Evolutionary conservation across 2,797 vertebrate genomes (phyloP).

Genomic region (Podarcis siculus): DNA sequence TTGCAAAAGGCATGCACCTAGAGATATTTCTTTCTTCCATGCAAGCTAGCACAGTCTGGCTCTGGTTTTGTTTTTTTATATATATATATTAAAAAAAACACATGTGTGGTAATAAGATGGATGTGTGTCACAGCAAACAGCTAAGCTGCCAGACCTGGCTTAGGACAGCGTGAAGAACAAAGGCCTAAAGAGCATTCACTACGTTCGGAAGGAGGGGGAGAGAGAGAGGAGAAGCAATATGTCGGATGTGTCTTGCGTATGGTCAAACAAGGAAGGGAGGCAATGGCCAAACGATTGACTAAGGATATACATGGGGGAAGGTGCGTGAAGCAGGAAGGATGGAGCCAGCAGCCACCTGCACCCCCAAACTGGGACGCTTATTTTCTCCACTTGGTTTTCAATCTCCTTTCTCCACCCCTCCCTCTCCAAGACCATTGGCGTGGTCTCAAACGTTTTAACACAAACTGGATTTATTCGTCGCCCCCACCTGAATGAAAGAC

Average conservation of each 20-base stretch:
- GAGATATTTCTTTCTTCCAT: constrained; percentile 31
- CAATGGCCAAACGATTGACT: constrained; percentile 57
- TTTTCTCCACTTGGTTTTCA: background rate
- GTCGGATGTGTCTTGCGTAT: constrained; percentile 2
- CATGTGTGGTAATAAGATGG: constrained; percentile 58
- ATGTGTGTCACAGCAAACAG: constrained; percentile 74
- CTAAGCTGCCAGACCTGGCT: constrained; percentile 66
- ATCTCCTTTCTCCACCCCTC: background rate
- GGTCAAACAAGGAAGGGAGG: constrained; percentile 48
- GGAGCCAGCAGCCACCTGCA: constrained; percentile 26
- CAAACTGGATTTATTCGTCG: constrained; percentile 53
- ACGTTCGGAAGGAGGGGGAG: constrained; percentile 30
- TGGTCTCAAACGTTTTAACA: constrained; percentile 10
- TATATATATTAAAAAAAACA: background rate
- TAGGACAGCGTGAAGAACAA: constrained; percentile 74
- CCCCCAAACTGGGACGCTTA: background rate
- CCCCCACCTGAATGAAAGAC: background rate
- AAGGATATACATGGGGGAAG: constrained; percentile 37
- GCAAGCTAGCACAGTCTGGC: constrained; percentile 64
- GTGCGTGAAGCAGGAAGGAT: background rate
- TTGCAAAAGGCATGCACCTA: constrained; percentile 47
- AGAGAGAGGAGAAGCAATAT: background rate
- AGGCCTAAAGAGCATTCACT: constrained; percentile 66
- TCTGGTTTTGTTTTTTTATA: background rate
- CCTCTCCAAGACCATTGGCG: background rate